A percentile compares a stretch with the other conserved stretches of the same genome.
These are phyloP conservation scores for Hippocampus barbouri DNA, from an alignment of 2,113 vertebrate genomes.

Conservation along the genomic window DNA sequence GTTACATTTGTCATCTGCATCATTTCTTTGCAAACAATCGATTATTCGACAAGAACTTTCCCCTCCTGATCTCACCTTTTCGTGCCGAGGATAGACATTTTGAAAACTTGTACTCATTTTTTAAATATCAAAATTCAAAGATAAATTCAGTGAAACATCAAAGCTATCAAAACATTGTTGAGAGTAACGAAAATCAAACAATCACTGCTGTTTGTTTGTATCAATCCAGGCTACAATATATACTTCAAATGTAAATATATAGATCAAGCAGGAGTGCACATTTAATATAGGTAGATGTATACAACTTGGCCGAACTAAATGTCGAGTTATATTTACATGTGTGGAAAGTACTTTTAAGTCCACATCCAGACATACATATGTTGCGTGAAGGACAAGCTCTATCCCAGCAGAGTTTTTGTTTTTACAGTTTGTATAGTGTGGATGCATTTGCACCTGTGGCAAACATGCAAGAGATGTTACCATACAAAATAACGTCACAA, in stretches of 20 bases:
- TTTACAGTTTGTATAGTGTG: not conserved
- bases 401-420: not conserved
- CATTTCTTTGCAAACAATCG: not conserved
- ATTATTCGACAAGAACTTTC: not conserved
- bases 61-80: not conserved
- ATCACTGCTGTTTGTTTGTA: not conserved
- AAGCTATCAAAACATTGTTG: not conserved
- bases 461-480: conserved; percentile 7
- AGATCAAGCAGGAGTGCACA: not conserved
- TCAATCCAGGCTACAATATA: not conserved
- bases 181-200: not conserved
- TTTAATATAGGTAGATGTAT: not conserved
- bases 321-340: conserved; percentile 3
- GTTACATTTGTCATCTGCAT: not conserved
- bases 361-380: not conserved
- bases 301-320: conserved; percentile 5
- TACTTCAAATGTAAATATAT: not conserved
- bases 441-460: not conserved
- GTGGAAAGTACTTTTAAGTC: not conserved
- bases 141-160: not conserved
- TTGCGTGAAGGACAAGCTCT: not conserved
- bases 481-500: conserved; percentile 12
- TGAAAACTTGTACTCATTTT: not conserved
- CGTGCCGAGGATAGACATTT: not conserved
- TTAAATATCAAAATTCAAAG: not conserved